Percentiles rank a stretch among this genome's conserved stretches.
These are phyloP conservation scores for Trematocara variabile DNA, from an alignment of 2,113 vertebrate genomes.

Conservation along the genomic window DNA sequence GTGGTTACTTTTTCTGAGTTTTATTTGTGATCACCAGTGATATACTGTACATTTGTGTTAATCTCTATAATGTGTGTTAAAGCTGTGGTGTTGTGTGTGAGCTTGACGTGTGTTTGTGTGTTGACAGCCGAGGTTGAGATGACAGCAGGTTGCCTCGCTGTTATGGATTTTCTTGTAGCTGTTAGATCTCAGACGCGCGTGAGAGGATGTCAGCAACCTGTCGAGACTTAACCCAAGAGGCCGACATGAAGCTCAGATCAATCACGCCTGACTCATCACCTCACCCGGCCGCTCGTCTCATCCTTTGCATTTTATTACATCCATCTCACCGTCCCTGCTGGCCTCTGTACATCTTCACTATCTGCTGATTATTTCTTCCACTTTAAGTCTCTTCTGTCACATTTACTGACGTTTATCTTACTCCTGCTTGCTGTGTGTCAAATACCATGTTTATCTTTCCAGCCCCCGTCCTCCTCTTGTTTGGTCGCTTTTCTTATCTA, in stretches of 20 bases:
- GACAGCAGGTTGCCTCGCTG: background rate
- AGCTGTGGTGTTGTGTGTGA: background rate
- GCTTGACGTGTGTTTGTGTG: background rate
- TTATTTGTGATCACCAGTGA: background rate
- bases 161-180: constrained; percentile 30
- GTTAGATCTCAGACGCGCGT: background rate
- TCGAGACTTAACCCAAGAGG: background rate
- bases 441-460: background rate
- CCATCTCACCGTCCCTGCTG: background rate
- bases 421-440: background rate
- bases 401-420: background rate
- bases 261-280: background rate
- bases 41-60: background rate
- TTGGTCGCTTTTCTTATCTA: background rate
- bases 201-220: background rate
- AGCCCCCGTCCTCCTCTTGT: background rate
- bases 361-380: background rate
- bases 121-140: constrained; percentile 42
- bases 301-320: background rate
- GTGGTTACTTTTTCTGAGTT: background rate
- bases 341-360: rapidly evolving
- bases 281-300: background rate
- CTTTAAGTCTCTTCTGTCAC: background rate
- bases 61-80: background rate
- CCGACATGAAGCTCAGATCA: background rate